Evolutionary conservation across 2,113 vertebrate genomes (phyloP).

Genomic region (Tragelaphus strepsiceros): DNA sequence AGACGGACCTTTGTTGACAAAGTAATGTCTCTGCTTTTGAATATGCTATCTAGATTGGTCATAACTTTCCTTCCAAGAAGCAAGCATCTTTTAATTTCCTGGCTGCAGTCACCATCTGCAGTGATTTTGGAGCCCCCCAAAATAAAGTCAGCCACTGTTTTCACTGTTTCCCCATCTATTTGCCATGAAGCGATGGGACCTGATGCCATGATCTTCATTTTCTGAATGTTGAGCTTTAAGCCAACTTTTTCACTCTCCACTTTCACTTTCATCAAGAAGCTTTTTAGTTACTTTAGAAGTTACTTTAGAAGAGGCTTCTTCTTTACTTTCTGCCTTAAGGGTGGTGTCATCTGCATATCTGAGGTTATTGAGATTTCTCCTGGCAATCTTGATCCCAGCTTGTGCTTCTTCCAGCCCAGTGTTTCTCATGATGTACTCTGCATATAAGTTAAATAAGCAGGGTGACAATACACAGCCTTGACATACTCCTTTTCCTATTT

Average conservation of each 20-base stretch:
- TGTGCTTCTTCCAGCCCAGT: neutral
- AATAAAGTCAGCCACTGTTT: neutral
- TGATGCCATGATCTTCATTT: neutral
- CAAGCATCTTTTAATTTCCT: neutral
- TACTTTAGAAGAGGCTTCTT: neutral
- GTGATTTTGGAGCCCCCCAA: neutral
- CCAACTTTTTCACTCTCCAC: neutral
- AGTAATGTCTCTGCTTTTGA: neutral
- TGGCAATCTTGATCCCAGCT: neutral
- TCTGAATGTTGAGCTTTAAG: neutral
- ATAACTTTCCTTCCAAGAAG: neutral
- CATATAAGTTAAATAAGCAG: no score
- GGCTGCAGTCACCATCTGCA: neutral
- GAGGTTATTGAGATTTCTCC: neutral
- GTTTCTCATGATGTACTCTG: neutral
- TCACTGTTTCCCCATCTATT: neutral
- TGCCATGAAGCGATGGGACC: neutral
- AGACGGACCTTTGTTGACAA: rapidly evolving
- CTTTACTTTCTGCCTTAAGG: neutral
- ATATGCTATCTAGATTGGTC: neutral
- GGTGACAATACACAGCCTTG: no score
- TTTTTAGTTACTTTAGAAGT: neutral
- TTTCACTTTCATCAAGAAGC: neutral
- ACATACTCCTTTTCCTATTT: no score
- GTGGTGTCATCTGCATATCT: neutral